Evolutionary conservation across 2,888 invertebrate species (phyloP).

Genomic region (Sinhomidia bicolor): DNA sequence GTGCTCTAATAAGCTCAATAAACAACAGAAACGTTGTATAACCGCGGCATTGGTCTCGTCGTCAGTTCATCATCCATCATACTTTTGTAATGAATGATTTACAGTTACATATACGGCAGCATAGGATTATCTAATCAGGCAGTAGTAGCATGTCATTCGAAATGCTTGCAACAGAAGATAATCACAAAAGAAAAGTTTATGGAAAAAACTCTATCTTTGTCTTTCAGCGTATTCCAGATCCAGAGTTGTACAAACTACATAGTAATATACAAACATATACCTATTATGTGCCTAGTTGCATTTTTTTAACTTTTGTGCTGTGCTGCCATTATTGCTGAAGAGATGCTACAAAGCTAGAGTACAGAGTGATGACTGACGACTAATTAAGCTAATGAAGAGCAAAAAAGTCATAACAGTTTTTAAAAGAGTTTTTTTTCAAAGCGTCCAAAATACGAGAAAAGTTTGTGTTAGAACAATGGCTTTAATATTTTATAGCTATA

Average conservation of each 20-base stretch:
- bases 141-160: slow-evolving; percentile 1
- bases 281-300: too few species aligned
- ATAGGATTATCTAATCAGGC: slow-evolving; percentile 15
- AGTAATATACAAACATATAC: too few species aligned
- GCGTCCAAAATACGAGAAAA: neutral
- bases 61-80: neutral
- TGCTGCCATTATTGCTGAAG: neutral
- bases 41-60: neutral
- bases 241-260: too few species aligned
- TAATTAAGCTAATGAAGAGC: slow-evolving; percentile 23
- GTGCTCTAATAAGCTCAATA: too few species aligned
- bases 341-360: neutral
- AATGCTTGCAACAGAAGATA: neutral
- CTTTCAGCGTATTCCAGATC: too few species aligned
- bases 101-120: too few species aligned
- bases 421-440: neutral
- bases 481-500: too few species aligned
- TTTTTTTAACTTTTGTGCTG: too few species aligned
- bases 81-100: too few species aligned
- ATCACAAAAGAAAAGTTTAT: neutral
- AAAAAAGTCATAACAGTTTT: neutral
- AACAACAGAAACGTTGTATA: neutral
- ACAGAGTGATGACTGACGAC: neutral
- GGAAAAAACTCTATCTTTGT: neutral
- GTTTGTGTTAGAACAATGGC: neutral